phyloP scores from a whole-genome alignment of 2,888 invertebrate species.

The Strigamia maritima region DNA sequence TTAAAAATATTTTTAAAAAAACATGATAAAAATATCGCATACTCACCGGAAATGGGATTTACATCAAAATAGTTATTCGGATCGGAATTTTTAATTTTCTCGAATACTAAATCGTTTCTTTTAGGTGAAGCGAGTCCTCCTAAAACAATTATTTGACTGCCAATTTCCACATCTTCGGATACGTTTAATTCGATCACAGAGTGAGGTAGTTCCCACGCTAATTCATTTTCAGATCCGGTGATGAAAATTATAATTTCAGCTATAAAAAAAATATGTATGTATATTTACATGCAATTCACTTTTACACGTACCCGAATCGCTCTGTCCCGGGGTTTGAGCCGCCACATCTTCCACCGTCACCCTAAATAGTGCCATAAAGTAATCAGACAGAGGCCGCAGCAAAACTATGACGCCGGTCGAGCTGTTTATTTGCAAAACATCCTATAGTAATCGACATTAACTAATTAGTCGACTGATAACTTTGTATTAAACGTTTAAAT shows the following conservation, averaged over 20 bases:
- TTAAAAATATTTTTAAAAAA: slow-evolving; percentile 68
- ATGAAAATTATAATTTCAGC: slow-evolving; percentile 73
- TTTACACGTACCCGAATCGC: slow-evolving; percentile 50
- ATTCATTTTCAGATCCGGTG: slow-evolving; percentile 69
- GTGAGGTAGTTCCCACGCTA: slow-evolving; percentile 66
- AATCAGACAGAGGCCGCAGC: not conserved
- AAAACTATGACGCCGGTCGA: not conserved
- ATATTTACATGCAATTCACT: not conserved
- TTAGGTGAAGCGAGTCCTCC: slow-evolving; percentile 42
- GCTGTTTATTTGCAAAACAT: not conserved
- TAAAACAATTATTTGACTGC: slow-evolving; percentile 64
- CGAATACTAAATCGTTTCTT: slow-evolving; percentile 45
- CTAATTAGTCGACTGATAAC: not conserved
- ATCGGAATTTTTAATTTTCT: slow-evolving; percentile 46
- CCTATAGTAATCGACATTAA: not conserved
- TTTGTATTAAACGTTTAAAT: not conserved
- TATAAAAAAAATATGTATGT: slow-evolving; percentile 45
- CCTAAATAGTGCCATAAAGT: not conserved
- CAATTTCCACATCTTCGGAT: slow-evolving; percentile 73
- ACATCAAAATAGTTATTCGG: slow-evolving; percentile 51
- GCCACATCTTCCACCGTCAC: not conserved
- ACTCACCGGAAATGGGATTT: slow-evolving; percentile 60
- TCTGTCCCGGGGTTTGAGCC: slow-evolving; percentile 56
- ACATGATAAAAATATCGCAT: slow-evolving; percentile 49
- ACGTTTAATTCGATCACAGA: slow-evolving; percentile 66